Percentiles rank a stretch among this genome's conserved stretches.
Evolutionary conservation across 2,888 invertebrate species (phyloP).

Genomic region (Drosophila pseudotakahashii): DNA sequence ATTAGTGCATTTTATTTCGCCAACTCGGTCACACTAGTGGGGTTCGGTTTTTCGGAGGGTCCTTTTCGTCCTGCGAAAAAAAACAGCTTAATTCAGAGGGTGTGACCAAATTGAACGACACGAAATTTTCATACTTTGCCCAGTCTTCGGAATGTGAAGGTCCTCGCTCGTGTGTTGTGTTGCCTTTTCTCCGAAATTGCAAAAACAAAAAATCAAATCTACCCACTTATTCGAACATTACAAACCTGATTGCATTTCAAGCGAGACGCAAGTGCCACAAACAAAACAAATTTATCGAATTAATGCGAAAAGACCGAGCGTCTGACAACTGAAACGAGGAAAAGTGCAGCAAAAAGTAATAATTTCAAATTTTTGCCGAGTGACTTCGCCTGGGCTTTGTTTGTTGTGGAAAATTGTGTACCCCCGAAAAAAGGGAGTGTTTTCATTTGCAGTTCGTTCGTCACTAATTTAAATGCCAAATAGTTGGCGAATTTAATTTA

Average conservation of each 20-base stretch:
- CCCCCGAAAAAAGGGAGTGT: conserved; percentile 63
- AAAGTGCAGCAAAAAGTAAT: conserved; percentile 48
- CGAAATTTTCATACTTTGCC: conserved; percentile 83
- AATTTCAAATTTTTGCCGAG: conserved; percentile 39
- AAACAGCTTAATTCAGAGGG: conserved; percentile 82
- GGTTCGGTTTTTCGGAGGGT: conserved; percentile 16
- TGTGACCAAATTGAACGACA: conserved; percentile 84
- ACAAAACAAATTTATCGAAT: neutral
- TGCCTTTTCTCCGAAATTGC: conserved; percentile 26
- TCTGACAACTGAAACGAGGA: conserved; percentile 27
- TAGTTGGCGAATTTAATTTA: conserved; percentile 27
- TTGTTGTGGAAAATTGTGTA: conserved; percentile 79
- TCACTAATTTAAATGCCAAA: conserved; percentile 3
- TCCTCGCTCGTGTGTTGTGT: conserved; percentile 72
- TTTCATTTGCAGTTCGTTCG: conserved; percentile 22
- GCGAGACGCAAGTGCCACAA: conserved; percentile 1
- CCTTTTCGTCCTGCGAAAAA: conserved; percentile 54
- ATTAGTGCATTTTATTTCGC: neutral
- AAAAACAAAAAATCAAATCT: conserved; percentile 43
- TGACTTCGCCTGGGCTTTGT: conserved; percentile 58
- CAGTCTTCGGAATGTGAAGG: conserved; percentile 82
- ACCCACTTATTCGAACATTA: conserved; percentile 10
- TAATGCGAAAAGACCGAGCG: conserved; percentile 8
- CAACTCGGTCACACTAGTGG: conserved; percentile 15
- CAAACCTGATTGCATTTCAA: conserved; percentile 2